Evolutionary conservation across 1,140 invertebrate species (phyloP).

Genomic region (Drosophila erecta): DNA sequence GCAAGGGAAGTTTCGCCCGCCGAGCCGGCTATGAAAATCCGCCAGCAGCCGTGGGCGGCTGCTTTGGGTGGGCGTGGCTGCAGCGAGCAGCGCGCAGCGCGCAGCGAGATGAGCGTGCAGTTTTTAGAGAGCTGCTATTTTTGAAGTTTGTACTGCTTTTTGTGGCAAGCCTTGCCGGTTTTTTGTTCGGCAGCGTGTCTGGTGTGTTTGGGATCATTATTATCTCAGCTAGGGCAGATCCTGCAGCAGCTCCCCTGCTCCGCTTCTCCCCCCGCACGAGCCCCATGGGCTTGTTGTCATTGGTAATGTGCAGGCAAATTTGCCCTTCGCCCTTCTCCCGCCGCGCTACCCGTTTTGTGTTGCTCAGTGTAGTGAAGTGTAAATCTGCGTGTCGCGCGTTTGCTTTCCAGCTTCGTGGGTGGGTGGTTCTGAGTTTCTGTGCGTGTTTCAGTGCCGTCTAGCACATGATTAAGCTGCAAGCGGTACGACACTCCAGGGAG

Average conservation of each 20-base stretch:
- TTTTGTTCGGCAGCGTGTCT: constrained; percentile 40
- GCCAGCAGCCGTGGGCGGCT: constrained; percentile 11
- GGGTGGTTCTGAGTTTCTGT: not conserved
- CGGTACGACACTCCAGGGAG: constrained; percentile 8
- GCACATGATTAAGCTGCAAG: constrained; percentile 42
- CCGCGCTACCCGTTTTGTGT: constrained; percentile 2
- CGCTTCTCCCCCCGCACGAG: not conserved
- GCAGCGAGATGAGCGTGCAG: constrained; percentile 25
- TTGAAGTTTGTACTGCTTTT: constrained; percentile 26
- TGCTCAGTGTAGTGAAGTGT: constrained; percentile 50
- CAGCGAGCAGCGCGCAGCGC: not conserved
- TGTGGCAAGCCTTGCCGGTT: constrained; percentile 3
- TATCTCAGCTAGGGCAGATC: constrained; percentile 26
- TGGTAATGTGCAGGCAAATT: constrained; percentile 55
- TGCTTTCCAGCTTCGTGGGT: constrained; percentile 5
- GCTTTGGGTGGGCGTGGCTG: not conserved
- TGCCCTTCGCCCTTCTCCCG: constrained; percentile 1
- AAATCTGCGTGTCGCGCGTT: constrained; percentile 45
- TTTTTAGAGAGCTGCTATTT: constrained; percentile 56
- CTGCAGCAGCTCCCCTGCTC: not conserved
- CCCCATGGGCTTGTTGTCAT: constrained; percentile 47
- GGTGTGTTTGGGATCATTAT: constrained; percentile 58
- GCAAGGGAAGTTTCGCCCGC: constrained; percentile 15
- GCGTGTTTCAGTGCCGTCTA: constrained; percentile 10
- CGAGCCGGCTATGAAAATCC: constrained; percentile 20